Base-by-base conservation (phyloP, 2,888 invertebrate genomes). In the Pterostichus niger region DNA sequence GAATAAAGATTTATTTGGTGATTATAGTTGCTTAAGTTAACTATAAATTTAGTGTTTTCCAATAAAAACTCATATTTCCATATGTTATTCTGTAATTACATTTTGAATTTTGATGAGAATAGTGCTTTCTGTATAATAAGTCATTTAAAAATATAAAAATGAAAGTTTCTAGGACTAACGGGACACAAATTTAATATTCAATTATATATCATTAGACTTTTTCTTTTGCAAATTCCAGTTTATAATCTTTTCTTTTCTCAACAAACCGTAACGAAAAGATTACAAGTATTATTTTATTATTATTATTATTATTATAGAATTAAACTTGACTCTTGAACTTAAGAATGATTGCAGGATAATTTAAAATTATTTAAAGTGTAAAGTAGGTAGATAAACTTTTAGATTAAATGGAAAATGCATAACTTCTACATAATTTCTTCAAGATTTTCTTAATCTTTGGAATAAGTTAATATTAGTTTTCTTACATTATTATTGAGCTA, bases 261-360 rank as follows among this genome's bases (percentile, higher is more conserved):
- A 49, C 13, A 49, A n/a, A 49, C n/a, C 1, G n/a, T n/a, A 64
- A 35, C 31, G 35, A 64, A 9, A 35, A 13, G 13, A 64, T 33
- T 64, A 7, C 35, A 64, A 13, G n/a, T 49, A 49, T 13, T 13
- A 33, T 64, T 64, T n/a, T 64, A 64, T 64, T 64, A 64, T 64
- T 64, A 33, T n/a, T 64, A 64, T 64, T 64, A 64, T 64, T 64
- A 33, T n/a, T 17, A 59, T 31, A 31, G 9, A 40, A 7, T 40
- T 40, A 40, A 40, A 40, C 40, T 40, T 40, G 40, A 40, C 40
- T 40, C 40, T 40, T 1, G 2, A 40, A 3, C 5, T 6, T 3
- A 40, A 1, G 40, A 40, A 40, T 24, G 24, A 24, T 24, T 24
- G 3, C 24, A 24, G 24, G 24, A 24, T 24, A 24, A 24, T 24